Conservation (phyloP, 2,888 invertebrate genomes). For the Adineta ricciae region DNA sequence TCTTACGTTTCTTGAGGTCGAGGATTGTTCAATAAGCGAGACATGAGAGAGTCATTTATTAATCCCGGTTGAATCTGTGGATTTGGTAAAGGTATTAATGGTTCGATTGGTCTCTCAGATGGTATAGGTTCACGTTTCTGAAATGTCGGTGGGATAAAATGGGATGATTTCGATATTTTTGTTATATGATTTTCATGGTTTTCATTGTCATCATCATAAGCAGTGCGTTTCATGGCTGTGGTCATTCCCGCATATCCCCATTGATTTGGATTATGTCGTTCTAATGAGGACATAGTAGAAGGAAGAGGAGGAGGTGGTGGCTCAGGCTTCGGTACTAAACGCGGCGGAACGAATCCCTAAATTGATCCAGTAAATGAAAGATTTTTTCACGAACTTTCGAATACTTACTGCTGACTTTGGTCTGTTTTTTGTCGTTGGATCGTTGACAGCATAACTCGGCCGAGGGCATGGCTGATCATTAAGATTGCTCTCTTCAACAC, state of each 20-base stretch:
- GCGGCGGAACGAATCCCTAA: background rate
- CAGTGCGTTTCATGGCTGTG: background rate
- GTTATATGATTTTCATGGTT: background rate
- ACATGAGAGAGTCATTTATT: background rate
- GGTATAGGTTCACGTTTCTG: background rate
- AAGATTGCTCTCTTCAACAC: background rate
- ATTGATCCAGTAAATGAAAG: background rate
- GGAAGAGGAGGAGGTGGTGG: background rate
- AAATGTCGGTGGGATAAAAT: background rate
- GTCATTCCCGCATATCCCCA: background rate
- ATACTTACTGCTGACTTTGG: background rate
- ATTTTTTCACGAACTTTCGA: background rate
- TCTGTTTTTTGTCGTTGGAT: slow-evolving; percentile 11
- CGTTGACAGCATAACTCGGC: background rate
- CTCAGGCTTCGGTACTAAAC: background rate
- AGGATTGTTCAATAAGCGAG: background rate
- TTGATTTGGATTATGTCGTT: background rate
- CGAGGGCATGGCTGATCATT: background rate
- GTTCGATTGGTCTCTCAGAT: background rate
- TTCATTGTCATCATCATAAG: background rate
- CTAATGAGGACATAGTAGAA: background rate
- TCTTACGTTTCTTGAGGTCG: background rate
- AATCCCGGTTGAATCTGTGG: background rate
- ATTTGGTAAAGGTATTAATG: background rate
- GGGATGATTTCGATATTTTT: background rate